These are phyloP conservation scores for Leucozona laternaria DNA, from an alignment of 2,888 invertebrate species.

Conservation along the genomic window DNA sequence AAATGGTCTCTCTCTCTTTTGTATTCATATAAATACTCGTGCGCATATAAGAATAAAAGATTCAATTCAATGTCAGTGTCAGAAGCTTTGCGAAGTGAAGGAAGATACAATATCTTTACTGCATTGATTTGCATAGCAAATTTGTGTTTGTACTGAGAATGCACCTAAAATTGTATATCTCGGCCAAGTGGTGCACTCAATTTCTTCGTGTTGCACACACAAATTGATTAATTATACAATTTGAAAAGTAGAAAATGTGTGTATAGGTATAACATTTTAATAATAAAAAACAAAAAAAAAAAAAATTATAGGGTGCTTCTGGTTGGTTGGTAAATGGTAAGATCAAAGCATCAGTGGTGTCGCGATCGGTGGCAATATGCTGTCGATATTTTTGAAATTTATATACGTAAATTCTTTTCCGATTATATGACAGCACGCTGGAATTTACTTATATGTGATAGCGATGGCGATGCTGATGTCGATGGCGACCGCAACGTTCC, in stretches of 20 bases:
- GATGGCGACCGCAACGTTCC: background rate
- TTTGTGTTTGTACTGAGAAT: constrained; percentile 16
- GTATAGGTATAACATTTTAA: background rate
- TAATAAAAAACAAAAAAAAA: background rate
- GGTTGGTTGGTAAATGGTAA: constrained; percentile 51
- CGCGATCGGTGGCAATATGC: constrained; percentile 72
- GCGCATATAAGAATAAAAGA: constrained; percentile 18
- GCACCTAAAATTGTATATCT: constrained; percentile 22
- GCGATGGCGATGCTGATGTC: too few species aligned
- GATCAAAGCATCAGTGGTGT: constrained; percentile 19
- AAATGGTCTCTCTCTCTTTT: constrained; percentile 28
- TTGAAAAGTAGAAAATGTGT: constrained; percentile 19
- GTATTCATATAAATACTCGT: background rate
- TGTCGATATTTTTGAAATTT: constrained; percentile 73
- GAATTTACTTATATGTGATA: constrained; percentile 3
- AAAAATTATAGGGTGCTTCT: constrained; percentile 25
- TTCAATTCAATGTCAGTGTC: constrained; percentile 73
- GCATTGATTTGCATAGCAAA: constrained; percentile 68
- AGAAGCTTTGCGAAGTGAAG: constrained; percentile 7
- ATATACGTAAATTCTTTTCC: constrained; percentile 64
- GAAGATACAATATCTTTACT: constrained; percentile 37
- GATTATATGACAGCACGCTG: constrained; percentile 48
- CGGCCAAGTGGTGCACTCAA: constrained; percentile 1
- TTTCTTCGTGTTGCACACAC: background rate
- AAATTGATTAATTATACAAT: constrained; percentile 29